phyloP scores from a whole-genome alignment of 1,140 invertebrate species.

The silkworm (Bombyx mori) region ASM3026992v2 NC_085115.1:5747001-5747500 shows the following conservation, averaged over 20 bases:
- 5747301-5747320: constrained; percentile 40
- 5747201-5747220: constrained; percentile 56
- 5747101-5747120: constrained; percentile 5
- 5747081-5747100: constrained; percentile 36
- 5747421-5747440: background rate
- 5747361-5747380: background rate
- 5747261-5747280: constrained; percentile 52
- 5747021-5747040: constrained; percentile 14
- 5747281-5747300: constrained; percentile 49
- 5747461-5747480: no score
- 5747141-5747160: constrained; percentile 28
- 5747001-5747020: constrained; percentile 9
- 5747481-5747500: no score
- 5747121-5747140: constrained; percentile 14
- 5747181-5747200: constrained; percentile 65
- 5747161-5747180: constrained; percentile 36
- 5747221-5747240: constrained; percentile 54
- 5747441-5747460: no score
- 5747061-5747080: constrained; percentile 44
- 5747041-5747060: constrained; percentile 28
- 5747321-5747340: constrained; percentile 5
- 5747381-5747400: no score
- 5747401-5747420: background rate
- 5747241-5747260: constrained; percentile 64
- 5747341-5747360: background rate